These are phyloP conservation scores for Channa striata DNA, from an alignment of 2,797 vertebrate genomes.

Conservation along the genomic window DNA sequence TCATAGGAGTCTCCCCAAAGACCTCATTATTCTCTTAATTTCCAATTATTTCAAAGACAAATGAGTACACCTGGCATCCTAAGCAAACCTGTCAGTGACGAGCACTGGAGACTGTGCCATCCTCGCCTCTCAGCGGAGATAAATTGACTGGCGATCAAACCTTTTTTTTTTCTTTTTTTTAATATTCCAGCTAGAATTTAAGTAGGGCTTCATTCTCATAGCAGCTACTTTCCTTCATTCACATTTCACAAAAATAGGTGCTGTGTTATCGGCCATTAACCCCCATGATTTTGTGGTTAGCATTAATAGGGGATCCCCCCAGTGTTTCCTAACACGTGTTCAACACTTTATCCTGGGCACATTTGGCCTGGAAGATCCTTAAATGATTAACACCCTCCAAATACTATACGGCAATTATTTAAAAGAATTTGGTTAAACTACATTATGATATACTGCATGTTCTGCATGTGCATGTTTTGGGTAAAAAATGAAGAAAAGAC, in stretches of 20 bases:
- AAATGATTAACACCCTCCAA: no score
- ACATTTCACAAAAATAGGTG: neutral
- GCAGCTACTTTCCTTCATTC: conserved; percentile 11
- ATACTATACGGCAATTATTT: neutral
- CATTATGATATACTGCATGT: no score
- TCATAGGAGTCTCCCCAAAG: conserved; percentile 71
- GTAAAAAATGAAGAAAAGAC: neutral
- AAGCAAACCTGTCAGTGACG: conserved; percentile 60
- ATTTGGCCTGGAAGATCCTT: neutral
- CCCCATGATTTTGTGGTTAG: conserved; percentile 9
- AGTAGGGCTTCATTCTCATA: conserved; percentile 19
- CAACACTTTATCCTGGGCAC: neutral
- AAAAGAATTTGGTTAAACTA: neutral
- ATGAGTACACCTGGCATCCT: conserved; percentile 74
- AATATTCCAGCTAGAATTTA: conserved; percentile 40
- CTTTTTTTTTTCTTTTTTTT: conserved; percentile 9
- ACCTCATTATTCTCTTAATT: conserved; percentile 83
- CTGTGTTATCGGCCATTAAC: neutral
- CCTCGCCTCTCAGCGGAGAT: conserved; percentile 43
- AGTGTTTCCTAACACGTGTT: neutral
- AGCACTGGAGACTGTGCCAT: conserved; percentile 59
- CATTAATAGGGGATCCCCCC: conserved; percentile 12
- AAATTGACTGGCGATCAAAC: conserved; percentile 69
- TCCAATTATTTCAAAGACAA: conserved; percentile 81
- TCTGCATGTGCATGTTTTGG: no score